Evolutionary conservation across 2,113 vertebrate species (phyloP).

Genomic region (Hyla sarda): DNA sequence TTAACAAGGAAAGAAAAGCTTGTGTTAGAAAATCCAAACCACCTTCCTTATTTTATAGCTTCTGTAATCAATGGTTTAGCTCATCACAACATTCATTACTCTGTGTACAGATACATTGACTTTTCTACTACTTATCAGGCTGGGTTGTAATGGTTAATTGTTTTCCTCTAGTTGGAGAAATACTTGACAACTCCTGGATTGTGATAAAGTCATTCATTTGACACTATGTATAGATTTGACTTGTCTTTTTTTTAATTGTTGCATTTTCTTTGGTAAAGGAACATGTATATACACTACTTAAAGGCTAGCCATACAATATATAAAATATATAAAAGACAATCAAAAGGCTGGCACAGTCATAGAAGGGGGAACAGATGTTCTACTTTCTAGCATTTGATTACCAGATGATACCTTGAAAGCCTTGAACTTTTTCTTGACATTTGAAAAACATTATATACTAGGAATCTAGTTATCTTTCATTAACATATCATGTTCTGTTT

Average conservation of each 20-base stretch:
- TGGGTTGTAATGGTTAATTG: slow-evolving; percentile 44
- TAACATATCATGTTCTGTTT: no score
- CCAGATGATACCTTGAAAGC: no score
- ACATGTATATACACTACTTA: not conserved
- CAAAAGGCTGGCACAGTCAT: not conserved
- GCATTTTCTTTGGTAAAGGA: not conserved
- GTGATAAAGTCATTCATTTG: not conserved
- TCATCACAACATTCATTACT: slow-evolving; percentile 46
- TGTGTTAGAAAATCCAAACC: slow-evolving; percentile 52
- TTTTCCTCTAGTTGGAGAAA: slow-evolving; percentile 30
- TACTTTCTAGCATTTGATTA: no score
- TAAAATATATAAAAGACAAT: no score
- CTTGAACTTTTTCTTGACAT: no score
- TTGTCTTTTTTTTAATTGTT: not conserved
- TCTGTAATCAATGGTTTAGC: slow-evolving; percentile 47
- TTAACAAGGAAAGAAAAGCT: slow-evolving; percentile 51
- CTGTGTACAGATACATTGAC: slow-evolving; percentile 51
- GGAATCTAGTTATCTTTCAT: no score
- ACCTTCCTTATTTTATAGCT: not conserved
- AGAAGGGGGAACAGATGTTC: not conserved
- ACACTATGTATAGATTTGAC: not conserved
- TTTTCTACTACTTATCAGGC: slow-evolving; percentile 48
- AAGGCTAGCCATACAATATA: no score
- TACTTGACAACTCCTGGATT: not conserved
- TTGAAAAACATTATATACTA: no score